These are phyloP conservation scores for Conchocele bisecta DNA, from an alignment of 2,888 invertebrate species.

Conservation along the genomic window DNA sequence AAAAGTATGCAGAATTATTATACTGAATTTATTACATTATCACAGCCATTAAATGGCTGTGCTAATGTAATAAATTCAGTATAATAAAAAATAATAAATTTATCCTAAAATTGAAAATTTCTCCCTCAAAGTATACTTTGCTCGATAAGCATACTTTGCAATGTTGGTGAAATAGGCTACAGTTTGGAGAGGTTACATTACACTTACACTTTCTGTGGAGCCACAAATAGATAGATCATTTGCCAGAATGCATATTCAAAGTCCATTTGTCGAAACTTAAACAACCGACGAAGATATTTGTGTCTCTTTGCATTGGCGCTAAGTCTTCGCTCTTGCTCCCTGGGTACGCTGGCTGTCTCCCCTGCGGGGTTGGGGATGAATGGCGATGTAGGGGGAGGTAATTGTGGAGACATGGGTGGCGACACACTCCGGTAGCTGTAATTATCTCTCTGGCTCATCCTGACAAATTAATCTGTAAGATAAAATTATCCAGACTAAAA, in stretches of 20 bases:
- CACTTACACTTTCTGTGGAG: constrained; percentile 94
- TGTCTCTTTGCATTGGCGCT: constrained; percentile 91
- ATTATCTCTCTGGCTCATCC: constrained; percentile 42
- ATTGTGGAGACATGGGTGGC: constrained; percentile 72
- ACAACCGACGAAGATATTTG: constrained; percentile 86
- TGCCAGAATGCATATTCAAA: constrained; percentile 99
- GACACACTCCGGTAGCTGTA: constrained; percentile 68
- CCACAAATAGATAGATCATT: constrained; percentile 96
- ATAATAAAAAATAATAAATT: no score
- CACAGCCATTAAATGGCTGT: no score
- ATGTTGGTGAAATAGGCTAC: no score
- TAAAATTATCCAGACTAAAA: no score
- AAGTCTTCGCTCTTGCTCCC: constrained; percentile 67
- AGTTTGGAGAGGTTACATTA: no score
- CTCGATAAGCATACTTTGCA: no score
- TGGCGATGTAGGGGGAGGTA: constrained; percentile 63
- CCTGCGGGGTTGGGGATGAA: constrained; percentile 50
- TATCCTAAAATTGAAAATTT: no score
- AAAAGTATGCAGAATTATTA: no score
- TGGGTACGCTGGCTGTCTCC: constrained; percentile 22
- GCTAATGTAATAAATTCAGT: no score
- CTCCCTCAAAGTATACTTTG: no score
- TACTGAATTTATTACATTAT: no score
- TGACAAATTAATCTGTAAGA: no score
- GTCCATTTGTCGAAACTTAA: constrained; percentile 98